Percentiles rank a stretch among this genome's conserved stretches.
These are phyloP conservation scores for Minunthozetes semirufus DNA, from an alignment of 2,888 invertebrate species.

Conservation along the genomic window DNA sequence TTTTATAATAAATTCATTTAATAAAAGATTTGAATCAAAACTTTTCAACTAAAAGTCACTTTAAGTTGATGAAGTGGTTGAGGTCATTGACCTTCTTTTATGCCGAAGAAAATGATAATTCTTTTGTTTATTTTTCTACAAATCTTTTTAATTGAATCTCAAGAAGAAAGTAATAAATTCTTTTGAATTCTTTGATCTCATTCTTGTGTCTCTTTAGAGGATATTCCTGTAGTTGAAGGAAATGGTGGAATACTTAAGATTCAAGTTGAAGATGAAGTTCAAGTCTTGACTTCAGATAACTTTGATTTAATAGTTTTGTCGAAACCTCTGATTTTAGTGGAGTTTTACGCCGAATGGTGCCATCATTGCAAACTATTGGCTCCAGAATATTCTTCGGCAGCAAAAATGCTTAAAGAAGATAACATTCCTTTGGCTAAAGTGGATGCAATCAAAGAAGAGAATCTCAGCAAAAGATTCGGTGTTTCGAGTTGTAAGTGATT, in stretches of 20 bases:
- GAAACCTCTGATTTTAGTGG: slow-evolving; percentile 52
- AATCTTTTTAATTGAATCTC: no score
- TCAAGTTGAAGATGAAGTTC: slow-evolving; percentile 49
- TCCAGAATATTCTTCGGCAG: slow-evolving; percentile 54
- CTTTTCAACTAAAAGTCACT: no score
- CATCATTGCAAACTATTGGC: slow-evolving; percentile 56
- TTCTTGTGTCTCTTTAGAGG: slow-evolving; percentile 28
- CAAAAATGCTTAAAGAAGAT: slow-evolving; percentile 44
- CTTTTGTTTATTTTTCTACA: no score
- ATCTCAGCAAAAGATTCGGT: slow-evolving; percentile 50
- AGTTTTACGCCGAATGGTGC: slow-evolving; percentile 59
- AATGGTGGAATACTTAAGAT: slow-evolving; percentile 45
- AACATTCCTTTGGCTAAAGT: slow-evolving; percentile 51
- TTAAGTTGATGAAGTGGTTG: no score
- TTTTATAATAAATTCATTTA: no score
- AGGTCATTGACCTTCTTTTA: no score
- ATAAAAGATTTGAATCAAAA: no score
- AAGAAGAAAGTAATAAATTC: no score
- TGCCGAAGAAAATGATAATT: no score
- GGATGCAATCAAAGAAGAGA: slow-evolving; percentile 52
- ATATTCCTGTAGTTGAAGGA: slow-evolving; percentile 44
- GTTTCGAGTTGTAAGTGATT: slow-evolving; percentile 50
- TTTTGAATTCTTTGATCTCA: no score
- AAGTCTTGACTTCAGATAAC: slow-evolving; percentile 50
- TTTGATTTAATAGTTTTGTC: slow-evolving; percentile 49